phyloP scores from a whole-genome alignment of 2,888 invertebrate species.

The Drosophila borborema region DNA sequence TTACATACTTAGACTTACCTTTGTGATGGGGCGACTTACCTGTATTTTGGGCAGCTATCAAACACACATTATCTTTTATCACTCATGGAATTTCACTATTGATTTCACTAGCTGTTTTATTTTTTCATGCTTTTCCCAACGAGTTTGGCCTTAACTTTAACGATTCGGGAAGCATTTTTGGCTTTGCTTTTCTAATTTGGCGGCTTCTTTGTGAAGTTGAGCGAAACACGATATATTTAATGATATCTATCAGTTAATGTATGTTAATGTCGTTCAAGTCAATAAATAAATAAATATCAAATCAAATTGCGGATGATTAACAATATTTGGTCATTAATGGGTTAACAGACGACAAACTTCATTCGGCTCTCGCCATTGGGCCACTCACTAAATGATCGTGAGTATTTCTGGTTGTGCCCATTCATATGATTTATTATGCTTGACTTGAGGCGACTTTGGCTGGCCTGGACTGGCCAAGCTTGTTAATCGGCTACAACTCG shows the following conservation, averaged over 20 bases:
- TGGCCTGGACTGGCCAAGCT: conserved; percentile 38
- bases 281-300: conserved; percentile 18
- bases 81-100: not conserved
- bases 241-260: conserved; percentile 2
- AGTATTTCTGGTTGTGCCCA: conserved; percentile 45
- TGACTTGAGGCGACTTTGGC: not conserved
- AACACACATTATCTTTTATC: conserved; percentile 18
- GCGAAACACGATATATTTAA: conserved; percentile 1
- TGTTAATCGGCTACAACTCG: conserved; percentile 51
- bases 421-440: conserved; percentile 58
- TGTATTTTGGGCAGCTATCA: conserved; percentile 13
- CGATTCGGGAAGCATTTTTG: conserved; percentile 13
- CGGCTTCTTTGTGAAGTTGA: conserved; percentile 7
- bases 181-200: not conserved
- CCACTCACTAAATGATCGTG: conserved; percentile 24
- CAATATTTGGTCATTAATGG: conserved; percentile 32
- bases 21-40: conserved; percentile 23
- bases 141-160: conserved; percentile 8
- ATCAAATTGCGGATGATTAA: conserved; percentile 12
- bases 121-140: conserved; percentile 14
- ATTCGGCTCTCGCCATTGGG: conserved; percentile 13
- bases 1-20: conserved; percentile 34
- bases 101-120: not conserved
- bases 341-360: conserved; percentile 34
- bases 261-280: conserved; percentile 32